These are phyloP conservation scores for Calliopum simillimum DNA, from an alignment of 2,888 invertebrate species.

Conservation along the genomic window DNA sequence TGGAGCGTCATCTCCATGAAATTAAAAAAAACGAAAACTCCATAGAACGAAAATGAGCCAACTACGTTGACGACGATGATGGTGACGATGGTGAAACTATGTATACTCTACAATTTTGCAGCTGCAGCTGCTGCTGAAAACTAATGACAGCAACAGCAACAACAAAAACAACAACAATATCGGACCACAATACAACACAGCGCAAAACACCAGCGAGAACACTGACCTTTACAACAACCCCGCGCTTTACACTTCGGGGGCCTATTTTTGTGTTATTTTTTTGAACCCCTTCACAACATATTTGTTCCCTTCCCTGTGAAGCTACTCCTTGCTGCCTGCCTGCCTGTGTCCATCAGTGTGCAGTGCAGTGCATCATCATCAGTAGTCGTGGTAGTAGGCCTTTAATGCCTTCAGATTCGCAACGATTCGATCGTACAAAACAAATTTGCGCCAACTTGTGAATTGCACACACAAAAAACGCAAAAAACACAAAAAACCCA, in stretches of 20 bases:
- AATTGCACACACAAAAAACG: slow-evolving; percentile 42
- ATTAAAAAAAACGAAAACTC: too few relatives aligned
- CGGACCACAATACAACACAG: slow-evolving; percentile 26
- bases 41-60: slow-evolving; percentile 2
- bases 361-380: neutral
- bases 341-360: neutral
- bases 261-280: too few relatives aligned
- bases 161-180: slow-evolving; percentile 14
- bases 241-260: slow-evolving; percentile 5
- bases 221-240: slow-evolving; percentile 29
- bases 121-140: slow-evolving; percentile 32
- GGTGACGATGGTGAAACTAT: slow-evolving; percentile 6
- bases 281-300: neutral
- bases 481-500: too few relatives aligned
- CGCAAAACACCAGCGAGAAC: slow-evolving; percentile 28
- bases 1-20: neutral
- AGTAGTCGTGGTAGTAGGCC: neutral
- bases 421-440: slow-evolving; percentile 35
- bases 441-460: slow-evolving; percentile 49
- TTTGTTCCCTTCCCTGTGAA: neutral
- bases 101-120: slow-evolving; percentile 6
- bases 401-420: neutral
- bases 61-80: neutral
- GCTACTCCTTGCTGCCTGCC: neutral
- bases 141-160: slow-evolving; percentile 29